Evolutionary conservation across 2,797 vertebrate species (phyloP).

Genomic region (Ptychadena robeensis): DNA sequence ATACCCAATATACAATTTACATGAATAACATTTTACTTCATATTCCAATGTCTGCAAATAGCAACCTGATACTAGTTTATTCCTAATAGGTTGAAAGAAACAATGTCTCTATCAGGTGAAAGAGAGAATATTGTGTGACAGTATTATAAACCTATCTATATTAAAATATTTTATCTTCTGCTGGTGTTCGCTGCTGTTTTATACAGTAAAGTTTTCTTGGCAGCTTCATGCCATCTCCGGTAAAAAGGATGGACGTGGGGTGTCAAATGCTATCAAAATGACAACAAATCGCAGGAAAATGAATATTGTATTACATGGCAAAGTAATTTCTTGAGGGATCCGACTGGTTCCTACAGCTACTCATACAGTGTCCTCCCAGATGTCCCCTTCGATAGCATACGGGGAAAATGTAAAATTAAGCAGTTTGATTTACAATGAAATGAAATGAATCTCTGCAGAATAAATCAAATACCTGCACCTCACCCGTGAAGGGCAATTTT

Average conservation of each 20-base stretch:
- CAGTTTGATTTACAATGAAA: conserved; percentile 69
- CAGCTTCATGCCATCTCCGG: conserved; percentile 51
- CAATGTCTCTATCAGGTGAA: conserved; percentile 24
- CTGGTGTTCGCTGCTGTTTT: conserved; percentile 41
- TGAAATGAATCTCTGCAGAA: conserved; percentile 71
- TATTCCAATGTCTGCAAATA: neutral
- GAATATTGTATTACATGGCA: conserved; percentile 65
- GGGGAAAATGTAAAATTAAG: conserved; percentile 72
- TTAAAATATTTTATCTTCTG: conserved; percentile 49
- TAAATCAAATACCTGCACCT: conserved; percentile 73
- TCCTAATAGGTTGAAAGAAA: conserved; percentile 13
- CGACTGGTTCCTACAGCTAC: conserved; percentile 60
- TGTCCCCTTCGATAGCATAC: conserved; percentile 62
- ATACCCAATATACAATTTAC: conserved; percentile 29
- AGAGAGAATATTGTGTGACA: conserved; percentile 9
- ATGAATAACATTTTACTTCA: conserved; percentile 12
- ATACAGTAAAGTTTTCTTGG: conserved; percentile 50
- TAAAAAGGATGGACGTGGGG: conserved; percentile 63
- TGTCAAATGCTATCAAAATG: conserved; percentile 64
- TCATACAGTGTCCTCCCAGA: conserved; percentile 59
- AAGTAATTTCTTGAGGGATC: conserved; percentile 59
- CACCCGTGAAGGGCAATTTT: conserved; percentile 71
- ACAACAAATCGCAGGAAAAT: conserved; percentile 62
- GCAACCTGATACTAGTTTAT: neutral
- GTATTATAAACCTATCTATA: conserved; percentile 48